phyloP scores from a whole-genome alignment of 2,797 vertebrate genomes.

The Gymnoscopelus microlampas region DNA sequence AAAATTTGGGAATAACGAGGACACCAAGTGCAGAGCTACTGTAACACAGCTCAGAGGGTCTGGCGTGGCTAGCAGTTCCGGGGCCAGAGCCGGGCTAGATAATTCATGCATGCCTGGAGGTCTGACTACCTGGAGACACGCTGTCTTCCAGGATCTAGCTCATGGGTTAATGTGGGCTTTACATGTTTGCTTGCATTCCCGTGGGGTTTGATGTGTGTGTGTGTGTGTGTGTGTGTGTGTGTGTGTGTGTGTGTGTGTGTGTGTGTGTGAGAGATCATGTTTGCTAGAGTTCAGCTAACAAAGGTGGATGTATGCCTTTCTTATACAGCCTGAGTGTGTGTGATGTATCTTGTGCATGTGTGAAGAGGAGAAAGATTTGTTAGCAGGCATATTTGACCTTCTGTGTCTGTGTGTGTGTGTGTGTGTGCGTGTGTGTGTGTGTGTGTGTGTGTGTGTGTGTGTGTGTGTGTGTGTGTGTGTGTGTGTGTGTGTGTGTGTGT shows the following conservation, averaged over 20 bases:
- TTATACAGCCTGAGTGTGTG: no score
- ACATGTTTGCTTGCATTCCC: background rate
- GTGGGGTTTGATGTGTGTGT: constrained; percentile 14
- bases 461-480: no score
- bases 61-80: background rate
- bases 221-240: background rate
- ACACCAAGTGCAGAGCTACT: no score
- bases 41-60: background rate
- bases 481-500: no score
- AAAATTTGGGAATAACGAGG: constrained; percentile 17
- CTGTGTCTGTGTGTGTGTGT: no score
- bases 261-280: constrained; percentile 5
- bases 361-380: no score
- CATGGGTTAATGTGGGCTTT: constrained; percentile 53
- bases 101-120: constrained; percentile 41
- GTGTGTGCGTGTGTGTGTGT: no score
- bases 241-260: background rate
- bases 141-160: constrained; percentile 71
- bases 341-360: no score
- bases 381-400: no score
- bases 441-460: no score
- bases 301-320: no score
- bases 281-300: background rate
- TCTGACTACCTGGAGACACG: constrained; percentile 65
- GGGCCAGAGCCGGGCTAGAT: no score